Evolutionary conservation across 2,113 vertebrate genomes (phyloP).

Genomic region (Osmerus eperlanus): DNA sequence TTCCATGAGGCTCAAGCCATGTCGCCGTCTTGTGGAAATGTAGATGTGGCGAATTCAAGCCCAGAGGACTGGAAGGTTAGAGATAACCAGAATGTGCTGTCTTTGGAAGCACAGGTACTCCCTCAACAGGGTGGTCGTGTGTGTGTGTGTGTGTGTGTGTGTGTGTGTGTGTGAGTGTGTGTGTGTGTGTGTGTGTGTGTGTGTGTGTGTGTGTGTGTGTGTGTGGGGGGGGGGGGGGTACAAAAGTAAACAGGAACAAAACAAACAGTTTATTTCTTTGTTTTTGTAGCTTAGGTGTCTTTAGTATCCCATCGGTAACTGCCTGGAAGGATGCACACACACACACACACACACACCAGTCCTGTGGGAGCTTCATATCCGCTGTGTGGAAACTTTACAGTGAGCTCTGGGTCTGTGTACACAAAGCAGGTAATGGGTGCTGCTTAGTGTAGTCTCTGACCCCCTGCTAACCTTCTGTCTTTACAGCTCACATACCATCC

Average conservation of each 20-base stretch:
- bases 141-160: conserved; percentile 7
- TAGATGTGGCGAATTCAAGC: background rate
- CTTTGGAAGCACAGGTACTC: background rate
- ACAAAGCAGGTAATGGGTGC: conserved; percentile 77
- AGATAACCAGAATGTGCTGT: background rate
- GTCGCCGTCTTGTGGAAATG: too few species aligned
- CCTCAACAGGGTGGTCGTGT: background rate
- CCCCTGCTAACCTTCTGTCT: conserved; percentile 75
- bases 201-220: conserved; percentile 7
- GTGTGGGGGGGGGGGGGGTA: conserved; percentile 8
- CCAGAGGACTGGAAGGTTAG: too few species aligned
- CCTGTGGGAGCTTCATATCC: conserved; percentile 27
- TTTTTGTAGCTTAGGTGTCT: background rate
- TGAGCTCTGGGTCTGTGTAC: conserved; percentile 78
- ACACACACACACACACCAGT: conserved; percentile 14
- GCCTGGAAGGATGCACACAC: background rate
- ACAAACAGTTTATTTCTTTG: background rate
- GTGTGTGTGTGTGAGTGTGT: conserved; percentile 4
- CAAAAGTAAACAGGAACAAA: background rate
- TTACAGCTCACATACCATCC: conserved; percentile 77
- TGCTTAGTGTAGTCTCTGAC: conserved; percentile 72
- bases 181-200: conserved; percentile 6
- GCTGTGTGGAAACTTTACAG: conserved; percentile 61
- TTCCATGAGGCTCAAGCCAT: too few species aligned
- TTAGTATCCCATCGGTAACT: too few species aligned